A percentile compares a stretch with the other conserved stretches of the same genome.
phyloP scores from a whole-genome alignment of 2,113 vertebrate species.

The Collichthys lucidus region DNA sequence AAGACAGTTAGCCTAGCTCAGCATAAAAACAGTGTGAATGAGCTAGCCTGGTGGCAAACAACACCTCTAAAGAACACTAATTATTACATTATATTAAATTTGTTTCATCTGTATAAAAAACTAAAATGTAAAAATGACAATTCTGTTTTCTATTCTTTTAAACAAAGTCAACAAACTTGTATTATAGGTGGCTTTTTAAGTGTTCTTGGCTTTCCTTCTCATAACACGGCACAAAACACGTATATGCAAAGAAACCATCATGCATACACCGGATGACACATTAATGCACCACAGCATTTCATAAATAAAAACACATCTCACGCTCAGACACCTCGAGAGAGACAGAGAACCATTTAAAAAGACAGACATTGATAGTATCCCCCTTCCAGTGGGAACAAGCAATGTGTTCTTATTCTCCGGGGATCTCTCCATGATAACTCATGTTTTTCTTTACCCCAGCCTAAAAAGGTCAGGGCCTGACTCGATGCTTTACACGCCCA shows the following conservation, averaged over 20 bases:
- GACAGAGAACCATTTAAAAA: constrained; percentile 9
- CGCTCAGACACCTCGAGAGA: not conserved
- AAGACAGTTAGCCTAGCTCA: too few relatives aligned
- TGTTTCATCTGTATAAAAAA: too few relatives aligned
- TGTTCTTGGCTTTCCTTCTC: not conserved
- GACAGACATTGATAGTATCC: constrained; percentile 18
- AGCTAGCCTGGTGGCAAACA: too few relatives aligned
- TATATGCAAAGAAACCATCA: not conserved
- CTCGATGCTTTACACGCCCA: constrained; percentile 64
- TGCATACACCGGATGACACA: not conserved
- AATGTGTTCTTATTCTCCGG: constrained; percentile 23
- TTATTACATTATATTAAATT: too few relatives aligned
- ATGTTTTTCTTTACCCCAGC: constrained; percentile 56
- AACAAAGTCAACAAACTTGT: not conserved
- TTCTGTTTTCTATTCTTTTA: too few relatives aligned
- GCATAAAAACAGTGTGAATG: too few relatives aligned
- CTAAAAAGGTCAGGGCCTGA: constrained; percentile 68
- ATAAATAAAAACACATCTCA: constrained; percentile 17
- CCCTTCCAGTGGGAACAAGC: not conserved
- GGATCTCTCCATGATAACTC: constrained; percentile 44
- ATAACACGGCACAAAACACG: too few relatives aligned
- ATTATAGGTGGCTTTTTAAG: not conserved
- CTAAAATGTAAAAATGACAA: too few relatives aligned
- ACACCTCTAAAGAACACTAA: too few relatives aligned
- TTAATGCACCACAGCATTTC: not conserved